These are phyloP conservation scores for Oligia fasciuncula DNA, from an alignment of 2,888 invertebrate genomes.

Conservation along the genomic window DNA sequence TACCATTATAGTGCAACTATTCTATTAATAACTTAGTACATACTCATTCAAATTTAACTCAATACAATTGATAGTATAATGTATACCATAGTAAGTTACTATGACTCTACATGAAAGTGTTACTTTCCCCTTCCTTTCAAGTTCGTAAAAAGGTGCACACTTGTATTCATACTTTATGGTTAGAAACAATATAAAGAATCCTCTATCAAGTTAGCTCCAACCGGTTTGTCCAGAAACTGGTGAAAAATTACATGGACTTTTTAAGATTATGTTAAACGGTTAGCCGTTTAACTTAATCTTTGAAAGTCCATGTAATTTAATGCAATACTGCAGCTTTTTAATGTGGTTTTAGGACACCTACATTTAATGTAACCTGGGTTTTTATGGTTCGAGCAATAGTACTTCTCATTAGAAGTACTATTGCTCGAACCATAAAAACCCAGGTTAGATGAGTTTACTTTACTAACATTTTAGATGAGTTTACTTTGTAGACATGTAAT, in stretches of 20 bases:
- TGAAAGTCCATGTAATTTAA: too few relatives aligned
- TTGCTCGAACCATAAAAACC: too few relatives aligned
- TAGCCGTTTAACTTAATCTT: too few relatives aligned
- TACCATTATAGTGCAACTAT: background rate
- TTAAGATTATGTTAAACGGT: slow-evolving; percentile 38
- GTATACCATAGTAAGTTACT: background rate
- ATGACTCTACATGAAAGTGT: background rate
- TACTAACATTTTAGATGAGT: background rate
- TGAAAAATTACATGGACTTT: slow-evolving; percentile 43
- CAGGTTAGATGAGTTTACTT: too few relatives aligned
- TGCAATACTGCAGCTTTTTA: slow-evolving; percentile 25
- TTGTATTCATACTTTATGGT: background rate
- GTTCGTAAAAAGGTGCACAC: background rate
- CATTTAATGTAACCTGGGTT: slow-evolving; percentile 18
- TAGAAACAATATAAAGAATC: slow-evolving; percentile 9
- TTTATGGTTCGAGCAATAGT: slow-evolving; percentile 23
- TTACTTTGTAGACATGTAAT: background rate
- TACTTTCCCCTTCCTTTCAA: background rate
- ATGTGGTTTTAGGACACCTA: slow-evolving; percentile 33
- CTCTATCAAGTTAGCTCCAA: slow-evolving; percentile 2
- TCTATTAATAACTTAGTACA: background rate
- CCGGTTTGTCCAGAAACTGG: slow-evolving; percentile 37
- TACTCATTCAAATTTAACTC: background rate
- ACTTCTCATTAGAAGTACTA: too few relatives aligned
- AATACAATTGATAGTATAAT: background rate